Percentiles rank a stretch among this genome's conserved stretches.
These are phyloP conservation scores for Actias luna DNA, from an alignment of 2,888 invertebrate species.

Conservation along the genomic window DNA sequence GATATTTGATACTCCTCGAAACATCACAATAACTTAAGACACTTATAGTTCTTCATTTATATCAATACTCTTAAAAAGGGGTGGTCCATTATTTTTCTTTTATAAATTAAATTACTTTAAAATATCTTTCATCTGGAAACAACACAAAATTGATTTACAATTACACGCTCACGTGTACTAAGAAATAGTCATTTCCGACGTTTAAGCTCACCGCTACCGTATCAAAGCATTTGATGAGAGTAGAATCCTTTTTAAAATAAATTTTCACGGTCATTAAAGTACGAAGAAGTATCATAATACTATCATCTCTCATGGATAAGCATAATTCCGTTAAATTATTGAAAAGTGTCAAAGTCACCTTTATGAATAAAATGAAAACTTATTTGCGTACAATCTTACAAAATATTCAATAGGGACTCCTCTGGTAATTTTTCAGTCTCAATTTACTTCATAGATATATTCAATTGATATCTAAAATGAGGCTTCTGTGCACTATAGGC, in stretches of 20 bases:
- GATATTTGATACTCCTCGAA: neutral
- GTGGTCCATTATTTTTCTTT: conserved; percentile 42
- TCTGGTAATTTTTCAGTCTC: too few relatives aligned
- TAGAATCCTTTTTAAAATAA: neutral
- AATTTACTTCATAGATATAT: too few relatives aligned
- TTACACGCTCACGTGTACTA: conserved; percentile 60
- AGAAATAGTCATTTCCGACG: conserved; percentile 66
- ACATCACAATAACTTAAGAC: conserved; percentile 3
- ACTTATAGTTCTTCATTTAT: conserved; percentile 2
- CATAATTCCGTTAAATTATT: neutral
- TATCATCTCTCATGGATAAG: neutral
- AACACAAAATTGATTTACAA: conserved; percentile 58
- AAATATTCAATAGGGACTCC: too few relatives aligned
- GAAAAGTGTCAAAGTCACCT: neutral
- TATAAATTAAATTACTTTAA: conserved; percentile 34
- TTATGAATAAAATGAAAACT: too few relatives aligned
- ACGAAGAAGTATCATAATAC: neutral
- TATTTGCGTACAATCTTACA: too few relatives aligned
- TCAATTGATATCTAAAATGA: too few relatives aligned
- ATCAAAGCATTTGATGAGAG: conserved; percentile 28
- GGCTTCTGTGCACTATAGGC: too few relatives aligned
- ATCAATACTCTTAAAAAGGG: conserved; percentile 26
- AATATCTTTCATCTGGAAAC: conserved; percentile 41
- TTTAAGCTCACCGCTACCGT: conserved; percentile 42
- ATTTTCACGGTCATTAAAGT: neutral